Evolutionary conservation across 1,140 invertebrate genomes (phyloP).

Genomic region (Gryon sp.): DNA sequence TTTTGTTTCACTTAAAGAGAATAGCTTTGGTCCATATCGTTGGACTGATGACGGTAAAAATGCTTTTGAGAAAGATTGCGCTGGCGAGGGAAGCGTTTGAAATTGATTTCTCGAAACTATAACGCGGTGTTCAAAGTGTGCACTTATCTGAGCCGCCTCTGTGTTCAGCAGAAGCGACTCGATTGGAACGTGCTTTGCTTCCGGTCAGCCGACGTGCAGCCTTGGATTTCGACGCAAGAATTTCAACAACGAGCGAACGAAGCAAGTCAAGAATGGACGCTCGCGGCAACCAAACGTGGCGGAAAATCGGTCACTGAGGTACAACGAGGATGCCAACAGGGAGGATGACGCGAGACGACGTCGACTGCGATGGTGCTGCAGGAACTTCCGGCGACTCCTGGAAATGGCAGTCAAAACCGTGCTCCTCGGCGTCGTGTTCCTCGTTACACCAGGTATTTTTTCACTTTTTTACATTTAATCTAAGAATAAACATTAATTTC

Average conservation of each 20-base stretch:
- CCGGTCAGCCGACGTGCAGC: constrained; percentile 76
- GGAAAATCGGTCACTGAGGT: constrained; percentile 56
- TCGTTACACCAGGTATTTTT: constrained; percentile 75
- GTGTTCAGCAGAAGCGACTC: constrained; percentile 55
- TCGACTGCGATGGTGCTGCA: constrained; percentile 70
- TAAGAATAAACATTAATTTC: no score
- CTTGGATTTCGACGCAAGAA: constrained; percentile 62
- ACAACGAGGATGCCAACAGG: constrained; percentile 55
- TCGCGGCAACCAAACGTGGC: constrained; percentile 57
- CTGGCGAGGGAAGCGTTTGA: background rate
- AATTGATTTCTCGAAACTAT: constrained; percentile 55
- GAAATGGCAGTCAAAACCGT: constrained; percentile 74
- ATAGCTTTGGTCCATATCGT: constrained; percentile 1
- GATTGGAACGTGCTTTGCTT: constrained; percentile 67
- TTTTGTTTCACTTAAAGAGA: no score
- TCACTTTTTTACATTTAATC: constrained; percentile 3
- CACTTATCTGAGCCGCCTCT: constrained; percentile 47
- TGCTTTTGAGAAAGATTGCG: constrained; percentile 24
- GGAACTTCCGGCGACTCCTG: constrained; percentile 71
- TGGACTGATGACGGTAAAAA: constrained; percentile 25
- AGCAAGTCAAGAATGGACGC: constrained; percentile 57
- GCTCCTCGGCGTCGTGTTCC: constrained; percentile 74
- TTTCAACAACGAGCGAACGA: constrained; percentile 62
- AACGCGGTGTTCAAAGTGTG: constrained; percentile 45
- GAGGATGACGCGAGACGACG: constrained; percentile 67